Evolutionary conservation across 64 coral and sea anemone genomes (phyloP).

Genomic region (Anthopleura sola): DNA sequence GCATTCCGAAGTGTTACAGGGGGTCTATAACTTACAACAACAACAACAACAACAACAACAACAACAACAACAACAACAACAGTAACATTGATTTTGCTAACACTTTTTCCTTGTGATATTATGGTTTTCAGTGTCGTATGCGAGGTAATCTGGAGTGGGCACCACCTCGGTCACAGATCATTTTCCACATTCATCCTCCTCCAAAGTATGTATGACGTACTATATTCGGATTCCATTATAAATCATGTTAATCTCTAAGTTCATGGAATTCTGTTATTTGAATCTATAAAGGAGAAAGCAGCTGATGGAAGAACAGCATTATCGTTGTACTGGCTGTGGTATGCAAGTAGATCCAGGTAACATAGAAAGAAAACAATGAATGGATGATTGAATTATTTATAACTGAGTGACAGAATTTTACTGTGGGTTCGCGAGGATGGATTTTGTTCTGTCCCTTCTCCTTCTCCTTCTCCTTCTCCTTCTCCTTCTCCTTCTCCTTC

Average conservation of each 20-base stretch:
- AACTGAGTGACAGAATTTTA: too few species aligned
- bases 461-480: too few species aligned
- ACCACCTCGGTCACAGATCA: constrained; percentile 90
- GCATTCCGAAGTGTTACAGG: too few species aligned
- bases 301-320: constrained; percentile 82
- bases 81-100: not conserved
- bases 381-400: not conserved
- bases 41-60: too few species aligned
- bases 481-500: not conserved
- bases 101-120: too few species aligned
- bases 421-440: too few species aligned
- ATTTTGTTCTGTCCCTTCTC: too few species aligned
- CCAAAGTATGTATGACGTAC: constrained; percentile 61
- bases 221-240: not conserved
- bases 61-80: too few species aligned
- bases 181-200: constrained; percentile 74
- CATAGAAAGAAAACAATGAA: not conserved
- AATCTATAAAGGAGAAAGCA: constrained; percentile 68
- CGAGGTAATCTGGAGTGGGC: constrained; percentile 97
- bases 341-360: constrained; percentile 90
- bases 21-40: too few species aligned
- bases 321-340: constrained; percentile 93
- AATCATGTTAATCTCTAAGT: not conserved
- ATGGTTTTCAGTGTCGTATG: constrained; percentile 84
- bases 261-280: not conserved